phyloP scores from a whole-genome alignment of 2,797 vertebrate species.

The Trichosurus vulpecula region DNA sequence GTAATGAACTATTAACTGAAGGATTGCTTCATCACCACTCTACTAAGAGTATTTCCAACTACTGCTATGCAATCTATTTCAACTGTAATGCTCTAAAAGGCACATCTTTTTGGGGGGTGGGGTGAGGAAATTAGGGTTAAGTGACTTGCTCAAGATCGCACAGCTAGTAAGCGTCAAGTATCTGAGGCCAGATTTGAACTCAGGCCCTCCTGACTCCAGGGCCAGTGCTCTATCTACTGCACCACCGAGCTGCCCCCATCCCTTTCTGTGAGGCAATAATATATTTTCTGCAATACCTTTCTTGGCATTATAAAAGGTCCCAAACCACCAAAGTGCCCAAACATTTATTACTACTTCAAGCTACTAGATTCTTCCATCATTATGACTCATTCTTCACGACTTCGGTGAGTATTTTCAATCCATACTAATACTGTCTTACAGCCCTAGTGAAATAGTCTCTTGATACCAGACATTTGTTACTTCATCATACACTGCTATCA shows the following conservation, averaged over 20 bases:
- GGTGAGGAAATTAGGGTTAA: too few relatives aligned
- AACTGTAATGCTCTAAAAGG: neutral
- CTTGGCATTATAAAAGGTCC: neutral
- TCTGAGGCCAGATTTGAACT: too few relatives aligned
- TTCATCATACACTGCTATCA: conserved; percentile 7
- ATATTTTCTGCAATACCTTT: neutral
- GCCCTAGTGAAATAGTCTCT: neutral
- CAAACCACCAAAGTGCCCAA: neutral
- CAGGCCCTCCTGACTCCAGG: too few relatives aligned
- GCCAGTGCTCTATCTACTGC: too few relatives aligned
- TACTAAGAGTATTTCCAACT: neutral
- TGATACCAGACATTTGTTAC: conserved; percentile 17
- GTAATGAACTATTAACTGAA: neutral
- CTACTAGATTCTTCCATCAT: neutral
- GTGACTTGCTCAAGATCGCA: too few relatives aligned
- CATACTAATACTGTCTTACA: neutral
- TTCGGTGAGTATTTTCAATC: neutral
- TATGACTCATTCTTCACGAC: neutral
- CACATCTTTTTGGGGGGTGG: neutral
- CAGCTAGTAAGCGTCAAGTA: too few relatives aligned
- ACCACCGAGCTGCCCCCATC: too few relatives aligned
- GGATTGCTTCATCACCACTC: neutral
- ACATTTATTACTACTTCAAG: neutral
- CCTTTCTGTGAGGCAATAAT: neutral
- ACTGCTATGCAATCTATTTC: neutral